A percentile compares a stretch with the other conserved stretches of the same genome.
phyloP scores from a whole-genome alignment of 2,113 vertebrate genomes.

The Xiphophorus maculatus region DNA sequence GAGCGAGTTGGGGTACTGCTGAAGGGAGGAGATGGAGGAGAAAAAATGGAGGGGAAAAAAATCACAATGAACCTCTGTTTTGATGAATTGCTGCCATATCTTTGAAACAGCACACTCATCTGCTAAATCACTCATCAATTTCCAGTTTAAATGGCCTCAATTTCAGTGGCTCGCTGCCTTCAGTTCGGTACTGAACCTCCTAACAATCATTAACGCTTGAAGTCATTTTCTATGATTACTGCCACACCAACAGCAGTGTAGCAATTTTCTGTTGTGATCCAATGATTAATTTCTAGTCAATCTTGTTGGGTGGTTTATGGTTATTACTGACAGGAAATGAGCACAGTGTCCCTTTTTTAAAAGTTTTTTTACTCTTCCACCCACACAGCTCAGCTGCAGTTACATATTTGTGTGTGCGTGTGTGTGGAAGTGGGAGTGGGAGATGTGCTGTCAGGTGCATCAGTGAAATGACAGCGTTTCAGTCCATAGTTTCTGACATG shows the following conservation, averaged over 20 bases:
- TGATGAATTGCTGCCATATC: slow-evolving; percentile 55
- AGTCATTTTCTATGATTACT: slow-evolving; percentile 61
- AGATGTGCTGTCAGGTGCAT: slow-evolving; percentile 63
- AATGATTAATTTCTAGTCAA: slow-evolving; percentile 60
- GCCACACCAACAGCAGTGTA: slow-evolving; percentile 49
- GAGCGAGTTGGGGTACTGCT: not conserved
- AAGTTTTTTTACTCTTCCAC: slow-evolving; percentile 1
- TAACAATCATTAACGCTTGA: slow-evolving; percentile 58
- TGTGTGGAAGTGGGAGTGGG: slow-evolving; percentile 11
- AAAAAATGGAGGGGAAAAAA: slow-evolving; percentile 8
- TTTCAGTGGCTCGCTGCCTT: slow-evolving; percentile 59
- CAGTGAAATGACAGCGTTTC: slow-evolving; percentile 70
- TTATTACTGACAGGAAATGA: slow-evolving; percentile 59
- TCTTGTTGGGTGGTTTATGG: slow-evolving; percentile 60
- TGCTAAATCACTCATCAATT: slow-evolving; percentile 62
- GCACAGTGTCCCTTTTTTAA: slow-evolving; percentile 22
- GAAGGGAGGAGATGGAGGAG: slow-evolving; percentile 11
- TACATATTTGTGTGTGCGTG: slow-evolving; percentile 19
- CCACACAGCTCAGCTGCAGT: slow-evolving; percentile 27
- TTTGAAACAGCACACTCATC: slow-evolving; percentile 33
- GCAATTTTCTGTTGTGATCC: slow-evolving; percentile 55
- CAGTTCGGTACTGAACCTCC: slow-evolving; percentile 42
- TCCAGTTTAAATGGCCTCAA: slow-evolving; percentile 53
- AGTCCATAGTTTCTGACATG: slow-evolving; percentile 66
- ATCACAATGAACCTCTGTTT: slow-evolving; percentile 16